These are phyloP conservation scores for Nomada ferruginata DNA, from an alignment of 2,888 invertebrate genomes.

Conservation along the genomic window DNA sequence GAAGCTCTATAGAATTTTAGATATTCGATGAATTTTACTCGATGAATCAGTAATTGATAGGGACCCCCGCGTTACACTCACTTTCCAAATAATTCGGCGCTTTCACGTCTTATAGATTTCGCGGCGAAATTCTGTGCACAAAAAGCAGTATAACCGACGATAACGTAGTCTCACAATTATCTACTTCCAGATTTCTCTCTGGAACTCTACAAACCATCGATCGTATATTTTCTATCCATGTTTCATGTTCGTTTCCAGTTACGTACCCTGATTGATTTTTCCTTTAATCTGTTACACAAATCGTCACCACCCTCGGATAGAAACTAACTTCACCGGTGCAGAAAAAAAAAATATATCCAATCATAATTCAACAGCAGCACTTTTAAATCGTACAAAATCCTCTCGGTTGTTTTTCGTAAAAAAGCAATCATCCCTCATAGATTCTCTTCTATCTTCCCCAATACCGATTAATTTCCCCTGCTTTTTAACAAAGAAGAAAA, in stretches of 20 bases:
- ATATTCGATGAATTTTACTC: constrained; percentile 1
- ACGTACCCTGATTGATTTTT: constrained; percentile 1
- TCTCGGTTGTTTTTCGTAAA: not conserved
- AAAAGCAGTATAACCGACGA: not conserved
- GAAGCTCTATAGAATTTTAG: not conserved
- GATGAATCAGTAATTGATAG: not conserved
- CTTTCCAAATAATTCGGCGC: not conserved
- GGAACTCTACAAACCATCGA: not conserved
- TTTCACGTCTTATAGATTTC: no score
- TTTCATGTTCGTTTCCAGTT: constrained; percentile 12
- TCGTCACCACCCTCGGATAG: not conserved
- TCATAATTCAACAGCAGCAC: not conserved
- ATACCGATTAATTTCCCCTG: no score
- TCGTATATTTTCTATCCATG: not conserved
- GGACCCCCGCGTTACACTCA: not conserved
- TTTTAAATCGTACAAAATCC: no score
- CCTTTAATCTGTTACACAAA: constrained; percentile 5
- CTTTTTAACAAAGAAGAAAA: not conserved
- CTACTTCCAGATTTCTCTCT: not conserved
- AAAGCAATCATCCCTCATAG: not conserved
- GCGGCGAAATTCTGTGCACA: no score
- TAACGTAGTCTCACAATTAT: not conserved
- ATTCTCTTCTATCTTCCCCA: no score
- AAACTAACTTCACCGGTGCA: not conserved
- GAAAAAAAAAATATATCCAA: not conserved